A percentile compares a stretch with the other conserved stretches of the same genome.
phyloP scores from a whole-genome alignment of 1,140 invertebrate species.

The Drosophila micromelanica region DNA sequence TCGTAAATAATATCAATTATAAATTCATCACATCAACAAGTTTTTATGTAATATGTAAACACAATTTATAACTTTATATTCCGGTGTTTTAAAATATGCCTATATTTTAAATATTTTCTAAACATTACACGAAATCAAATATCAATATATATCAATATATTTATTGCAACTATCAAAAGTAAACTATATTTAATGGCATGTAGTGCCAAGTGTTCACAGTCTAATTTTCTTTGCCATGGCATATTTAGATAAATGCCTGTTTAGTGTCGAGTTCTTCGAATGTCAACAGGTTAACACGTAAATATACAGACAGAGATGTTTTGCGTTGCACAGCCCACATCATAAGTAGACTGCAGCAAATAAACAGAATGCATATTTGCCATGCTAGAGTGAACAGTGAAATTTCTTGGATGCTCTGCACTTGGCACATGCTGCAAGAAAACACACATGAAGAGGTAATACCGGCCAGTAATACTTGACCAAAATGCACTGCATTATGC shows the following conservation, averaged over 20 bases:
- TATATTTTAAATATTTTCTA: too few relatives aligned
- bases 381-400: conserved; percentile 41
- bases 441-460: conserved; percentile 20
- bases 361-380: conserved; percentile 45
- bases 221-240: neutral
- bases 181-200: too few relatives aligned
- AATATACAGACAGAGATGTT: conserved; percentile 1
- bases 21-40: too few relatives aligned
- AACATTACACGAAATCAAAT: too few relatives aligned
- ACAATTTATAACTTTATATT: too few relatives aligned
- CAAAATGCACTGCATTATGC: conserved; percentile 60
- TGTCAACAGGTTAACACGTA: conserved; percentile 41
- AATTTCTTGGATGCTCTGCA: conserved; percentile 40
- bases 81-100: too few relatives aligned
- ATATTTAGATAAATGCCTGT: conserved; percentile 24
- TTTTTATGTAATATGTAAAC: too few relatives aligned
- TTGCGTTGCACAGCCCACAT: conserved; percentile 24
- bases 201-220: neutral
- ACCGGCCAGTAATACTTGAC: conserved; percentile 43
- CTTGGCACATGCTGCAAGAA: conserved; percentile 20
- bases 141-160: too few relatives aligned
- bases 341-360: conserved; percentile 45
- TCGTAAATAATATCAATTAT: too few relatives aligned
- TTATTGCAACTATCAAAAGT: too few relatives aligned
- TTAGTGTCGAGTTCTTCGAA: conserved; percentile 2